Conservation (phyloP, 64 coral and sea anemone genomes). For the Pocillopora damicornis region DNA sequence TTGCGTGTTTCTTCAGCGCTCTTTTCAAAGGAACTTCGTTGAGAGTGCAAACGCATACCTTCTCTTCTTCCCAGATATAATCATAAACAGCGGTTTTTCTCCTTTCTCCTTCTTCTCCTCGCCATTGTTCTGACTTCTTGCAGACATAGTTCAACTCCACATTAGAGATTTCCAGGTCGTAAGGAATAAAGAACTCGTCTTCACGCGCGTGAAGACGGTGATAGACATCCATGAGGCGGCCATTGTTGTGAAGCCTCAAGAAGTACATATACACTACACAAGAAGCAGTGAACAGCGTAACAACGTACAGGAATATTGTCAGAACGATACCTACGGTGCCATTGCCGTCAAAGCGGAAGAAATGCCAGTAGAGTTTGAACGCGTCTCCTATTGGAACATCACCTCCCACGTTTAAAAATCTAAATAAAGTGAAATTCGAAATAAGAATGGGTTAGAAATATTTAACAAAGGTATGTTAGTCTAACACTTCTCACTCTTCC, state of each 20-base stretch:
- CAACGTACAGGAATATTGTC: constrained; percentile 91
- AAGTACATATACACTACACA: constrained; percentile 95
- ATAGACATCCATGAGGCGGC: constrained; percentile 89
- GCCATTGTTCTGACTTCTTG: constrained; percentile 90
- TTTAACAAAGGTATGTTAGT: no score
- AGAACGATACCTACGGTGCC: constrained; percentile 91
- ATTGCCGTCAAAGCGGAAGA: constrained; percentile 93
- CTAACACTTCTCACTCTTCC: no score
- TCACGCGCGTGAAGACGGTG: constrained; percentile 86
- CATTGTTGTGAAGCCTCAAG: constrained; percentile 86
- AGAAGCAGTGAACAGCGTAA: constrained; percentile 75
- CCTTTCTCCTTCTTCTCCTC: constrained; percentile 93
- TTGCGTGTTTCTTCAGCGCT: no score
- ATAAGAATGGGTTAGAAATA: no score
- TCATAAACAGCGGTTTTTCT: constrained; percentile 91
- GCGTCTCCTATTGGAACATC: constrained; percentile 94
- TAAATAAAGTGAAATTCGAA: not conserved
- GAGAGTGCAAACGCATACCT: constrained; percentile 36
- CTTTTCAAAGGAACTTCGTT: no score
- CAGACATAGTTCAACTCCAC: constrained; percentile 90
- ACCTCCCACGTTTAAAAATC: constrained; percentile 74
- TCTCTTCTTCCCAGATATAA: constrained; percentile 98
- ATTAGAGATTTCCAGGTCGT: constrained; percentile 89
- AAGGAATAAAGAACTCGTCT: constrained; percentile 88
- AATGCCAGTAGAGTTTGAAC: constrained; percentile 97